Conservation (phyloP, 23 tunicate genomes). For the Trididemnum nubilum region DNA sequence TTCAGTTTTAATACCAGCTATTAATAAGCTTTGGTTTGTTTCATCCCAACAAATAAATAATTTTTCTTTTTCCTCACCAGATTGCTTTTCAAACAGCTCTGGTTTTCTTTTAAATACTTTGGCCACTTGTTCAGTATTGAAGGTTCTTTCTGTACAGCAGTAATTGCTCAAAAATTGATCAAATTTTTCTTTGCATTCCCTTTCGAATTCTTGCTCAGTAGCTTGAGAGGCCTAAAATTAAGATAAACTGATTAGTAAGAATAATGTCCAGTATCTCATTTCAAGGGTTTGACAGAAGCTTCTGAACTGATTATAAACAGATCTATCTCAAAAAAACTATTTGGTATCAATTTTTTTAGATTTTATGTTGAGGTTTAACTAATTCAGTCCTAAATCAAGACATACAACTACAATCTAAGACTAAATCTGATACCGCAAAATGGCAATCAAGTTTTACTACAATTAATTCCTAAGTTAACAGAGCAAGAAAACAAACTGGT, state of each 20-base stretch:
- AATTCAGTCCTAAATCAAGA: no score
- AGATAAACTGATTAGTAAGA: not conserved
- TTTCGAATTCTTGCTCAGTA: not conserved
- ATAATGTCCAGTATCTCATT: not conserved
- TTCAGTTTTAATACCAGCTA: not conserved
- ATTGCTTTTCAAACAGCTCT: no score
- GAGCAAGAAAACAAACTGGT: no score
- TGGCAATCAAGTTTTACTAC: no score
- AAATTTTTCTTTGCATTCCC: not conserved
- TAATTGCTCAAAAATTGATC: not conserved
- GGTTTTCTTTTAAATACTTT: not conserved
- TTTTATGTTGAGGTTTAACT: no score
- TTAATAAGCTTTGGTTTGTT: not conserved
- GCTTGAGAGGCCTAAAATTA: not conserved
- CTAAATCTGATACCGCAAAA: no score
- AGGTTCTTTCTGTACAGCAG: not conserved
- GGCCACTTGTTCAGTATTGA: not conserved
- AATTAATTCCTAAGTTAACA: no score
- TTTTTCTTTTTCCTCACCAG: not conserved
- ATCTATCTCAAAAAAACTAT: no score
- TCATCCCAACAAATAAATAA: not conserved
- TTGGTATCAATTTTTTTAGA: no score
- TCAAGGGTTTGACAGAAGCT: not conserved
- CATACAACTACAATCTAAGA: no score
- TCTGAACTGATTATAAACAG: no score